Conservation (phyloP, 2,888 invertebrate genomes). For the Leptinotarsa haldemani region DNA sequence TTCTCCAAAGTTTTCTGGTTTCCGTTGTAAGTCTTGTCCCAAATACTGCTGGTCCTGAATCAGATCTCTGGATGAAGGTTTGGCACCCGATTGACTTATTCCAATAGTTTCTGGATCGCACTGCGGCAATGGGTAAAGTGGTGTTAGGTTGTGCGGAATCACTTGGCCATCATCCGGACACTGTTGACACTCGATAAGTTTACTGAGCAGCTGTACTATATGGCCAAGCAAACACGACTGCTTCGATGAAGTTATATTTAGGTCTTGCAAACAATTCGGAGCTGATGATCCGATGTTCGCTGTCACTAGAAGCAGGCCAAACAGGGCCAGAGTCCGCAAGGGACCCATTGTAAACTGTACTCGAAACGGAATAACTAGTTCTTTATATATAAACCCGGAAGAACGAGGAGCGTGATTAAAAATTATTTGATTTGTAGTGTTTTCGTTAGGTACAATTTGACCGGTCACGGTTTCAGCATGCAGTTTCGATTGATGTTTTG, state of each 20-base stretch:
- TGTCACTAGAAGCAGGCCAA: slow-evolving; percentile 21
- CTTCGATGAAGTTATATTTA: slow-evolving; percentile 48
- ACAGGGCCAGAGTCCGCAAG: slow-evolving; percentile 28
- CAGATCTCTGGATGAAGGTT: not conserved
- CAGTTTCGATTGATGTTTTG: slow-evolving; percentile 18
- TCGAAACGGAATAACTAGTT: not conserved
- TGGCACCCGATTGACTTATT: not conserved
- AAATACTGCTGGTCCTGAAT: not conserved
- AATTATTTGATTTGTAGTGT: slow-evolving; percentile 5
- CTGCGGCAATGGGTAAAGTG: not conserved
- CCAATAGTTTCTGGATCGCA: not conserved
- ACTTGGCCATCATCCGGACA: slow-evolving; percentile 35
- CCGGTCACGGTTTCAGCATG: slow-evolving; percentile 30
- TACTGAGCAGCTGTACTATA: slow-evolving; percentile 53
- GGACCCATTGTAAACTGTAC: slow-evolving; percentile 32
- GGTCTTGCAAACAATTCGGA: slow-evolving; percentile 42
- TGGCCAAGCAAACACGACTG: slow-evolving; percentile 56
- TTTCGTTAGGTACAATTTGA: slow-evolving; percentile 8
- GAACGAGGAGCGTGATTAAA: slow-evolving; percentile 23
- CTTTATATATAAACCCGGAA: slow-evolving; percentile 21
- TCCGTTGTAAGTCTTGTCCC: not conserved
- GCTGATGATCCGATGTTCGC: slow-evolving; percentile 31
- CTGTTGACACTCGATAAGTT: slow-evolving; percentile 50
- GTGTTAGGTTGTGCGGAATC: no score
- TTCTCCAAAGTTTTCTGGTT: not conserved